phyloP scores from a whole-genome alignment of 2,888 invertebrate species.

The Cabera pusaria region DNA sequence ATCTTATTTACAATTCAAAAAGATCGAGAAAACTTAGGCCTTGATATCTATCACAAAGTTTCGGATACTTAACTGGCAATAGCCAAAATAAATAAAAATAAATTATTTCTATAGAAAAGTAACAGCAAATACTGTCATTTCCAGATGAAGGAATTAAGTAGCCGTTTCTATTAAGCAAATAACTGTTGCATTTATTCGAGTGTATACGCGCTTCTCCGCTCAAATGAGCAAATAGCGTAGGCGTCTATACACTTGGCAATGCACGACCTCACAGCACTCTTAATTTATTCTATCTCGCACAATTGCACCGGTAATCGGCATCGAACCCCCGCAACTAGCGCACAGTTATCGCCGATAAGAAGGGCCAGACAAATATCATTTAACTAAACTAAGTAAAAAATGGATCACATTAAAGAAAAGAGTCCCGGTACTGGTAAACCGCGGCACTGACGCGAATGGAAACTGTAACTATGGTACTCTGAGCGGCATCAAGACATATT shows the following conservation, averaged over 20 bases:
- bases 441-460: constrained; percentile 74
- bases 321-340: constrained; percentile 50
- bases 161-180: constrained; percentile 65
- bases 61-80: constrained; percentile 70
- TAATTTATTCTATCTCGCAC: constrained; percentile 71
- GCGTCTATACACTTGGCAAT: constrained; percentile 64
- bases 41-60: constrained; percentile 74
- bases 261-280: constrained; percentile 65
- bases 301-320: constrained; percentile 68
- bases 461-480: constrained; percentile 38
- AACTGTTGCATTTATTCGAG: constrained; percentile 71
- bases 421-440: constrained; percentile 56
- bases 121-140: constrained; percentile 61
- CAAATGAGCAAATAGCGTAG: constrained; percentile 77
- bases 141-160: constrained; percentile 63
- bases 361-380: constrained; percentile 37
- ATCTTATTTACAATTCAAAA: constrained; percentile 78
- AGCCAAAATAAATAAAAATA: constrained; percentile 68
- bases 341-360: constrained; percentile 41
- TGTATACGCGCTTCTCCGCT: constrained; percentile 70
- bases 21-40: constrained; percentile 66
- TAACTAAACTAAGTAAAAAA: constrained; percentile 54
- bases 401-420: constrained; percentile 67
- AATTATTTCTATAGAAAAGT: constrained; percentile 50
- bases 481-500: constrained; percentile 74